phyloP scores from a whole-genome alignment of 2,797 vertebrate species.

The Okamejei kenojei region DNA sequence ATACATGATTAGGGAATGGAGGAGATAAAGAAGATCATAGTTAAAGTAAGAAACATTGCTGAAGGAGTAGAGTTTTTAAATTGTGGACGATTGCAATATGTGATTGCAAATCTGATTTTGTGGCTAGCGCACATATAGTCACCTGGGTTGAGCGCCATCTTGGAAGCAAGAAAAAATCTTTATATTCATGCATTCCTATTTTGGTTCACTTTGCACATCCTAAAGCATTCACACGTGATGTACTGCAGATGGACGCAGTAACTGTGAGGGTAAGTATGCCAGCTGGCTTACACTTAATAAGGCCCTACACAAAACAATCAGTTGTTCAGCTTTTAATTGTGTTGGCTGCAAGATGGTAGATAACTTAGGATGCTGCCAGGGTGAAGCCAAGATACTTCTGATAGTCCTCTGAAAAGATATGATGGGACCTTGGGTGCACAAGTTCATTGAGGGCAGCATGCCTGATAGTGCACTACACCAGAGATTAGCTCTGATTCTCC shows the following conservation, averaged over 20 bases:
- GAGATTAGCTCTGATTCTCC: background rate
- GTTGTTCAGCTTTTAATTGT: background rate
- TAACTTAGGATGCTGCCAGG: no score
- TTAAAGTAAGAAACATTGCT: no score
- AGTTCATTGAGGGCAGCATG: background rate
- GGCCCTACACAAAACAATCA: background rate
- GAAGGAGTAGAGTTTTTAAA: no score
- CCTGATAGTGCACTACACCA: background rate
- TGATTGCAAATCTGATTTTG: no score
- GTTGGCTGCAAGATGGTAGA: background rate
- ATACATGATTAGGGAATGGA: no score
- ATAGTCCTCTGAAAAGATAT: background rate
- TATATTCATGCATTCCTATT: background rate
- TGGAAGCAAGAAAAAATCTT: no score
- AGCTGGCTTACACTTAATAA: no score
- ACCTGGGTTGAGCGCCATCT: no score
- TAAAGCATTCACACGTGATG: background rate
- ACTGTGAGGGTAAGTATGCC: background rate
- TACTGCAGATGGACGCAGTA: background rate
- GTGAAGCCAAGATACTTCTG: background rate
- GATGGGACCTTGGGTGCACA: background rate
- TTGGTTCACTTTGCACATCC: no score
- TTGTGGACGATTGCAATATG: no score
- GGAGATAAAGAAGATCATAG: no score
- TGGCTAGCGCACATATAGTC: no score